These are phyloP conservation scores for Spongilla lacustris DNA, from an alignment of 37 sponge, comb jelly and placozoan species.

Conservation along the genomic window DNA sequence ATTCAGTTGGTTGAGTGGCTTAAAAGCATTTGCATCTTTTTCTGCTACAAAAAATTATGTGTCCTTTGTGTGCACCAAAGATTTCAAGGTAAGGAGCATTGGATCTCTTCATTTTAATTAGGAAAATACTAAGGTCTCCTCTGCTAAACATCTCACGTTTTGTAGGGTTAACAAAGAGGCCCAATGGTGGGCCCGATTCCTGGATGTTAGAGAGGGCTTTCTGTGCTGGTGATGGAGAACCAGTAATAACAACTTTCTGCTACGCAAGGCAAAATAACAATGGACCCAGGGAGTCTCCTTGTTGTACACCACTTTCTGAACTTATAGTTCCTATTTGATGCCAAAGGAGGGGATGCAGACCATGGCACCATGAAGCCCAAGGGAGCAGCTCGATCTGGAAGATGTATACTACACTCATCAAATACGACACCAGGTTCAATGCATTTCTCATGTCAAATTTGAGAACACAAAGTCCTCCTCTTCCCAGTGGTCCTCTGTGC, in stretches of 20 bases:
- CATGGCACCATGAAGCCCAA: background rate
- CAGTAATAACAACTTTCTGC: background rate
- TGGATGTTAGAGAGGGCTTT: background rate
- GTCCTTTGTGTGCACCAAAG: background rate
- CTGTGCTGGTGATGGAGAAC: too few species aligned
- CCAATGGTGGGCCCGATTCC: background rate
- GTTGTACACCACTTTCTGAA: slow-evolving; percentile 29
- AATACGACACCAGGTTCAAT: background rate
- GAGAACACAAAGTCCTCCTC: background rate
- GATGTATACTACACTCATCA: background rate
- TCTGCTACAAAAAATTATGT: background rate
- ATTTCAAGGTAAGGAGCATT: background rate
- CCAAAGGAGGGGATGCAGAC: background rate
- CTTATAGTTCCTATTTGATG: background rate
- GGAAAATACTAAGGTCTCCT: background rate
- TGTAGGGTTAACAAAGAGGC: background rate
- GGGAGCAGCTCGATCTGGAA: slow-evolving; percentile 1
- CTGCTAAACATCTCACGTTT: background rate
- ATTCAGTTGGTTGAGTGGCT: background rate
- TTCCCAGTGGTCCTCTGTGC: background rate
- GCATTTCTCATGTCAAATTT: background rate
- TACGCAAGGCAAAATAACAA: slow-evolving; percentile 8
- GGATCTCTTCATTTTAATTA: background rate
- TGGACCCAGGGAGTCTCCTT: slow-evolving; percentile 25
- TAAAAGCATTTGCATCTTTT: background rate